Evolutionary conservation across 2,888 invertebrate species (phyloP).

Genomic region (Mesopsocus fuscifrons): DNA sequence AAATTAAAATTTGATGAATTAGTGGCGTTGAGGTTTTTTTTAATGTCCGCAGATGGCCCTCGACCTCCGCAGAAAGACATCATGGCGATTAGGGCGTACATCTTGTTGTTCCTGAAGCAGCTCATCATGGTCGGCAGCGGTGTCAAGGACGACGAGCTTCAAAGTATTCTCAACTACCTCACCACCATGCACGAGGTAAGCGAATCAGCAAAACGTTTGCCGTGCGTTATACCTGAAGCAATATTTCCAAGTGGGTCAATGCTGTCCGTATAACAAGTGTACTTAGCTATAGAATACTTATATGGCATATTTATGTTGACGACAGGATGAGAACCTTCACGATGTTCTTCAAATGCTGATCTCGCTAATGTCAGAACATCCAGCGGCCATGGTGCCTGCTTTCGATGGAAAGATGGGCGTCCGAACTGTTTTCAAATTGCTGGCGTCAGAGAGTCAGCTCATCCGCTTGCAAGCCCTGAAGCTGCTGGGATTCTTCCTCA

Average conservation of each 20-base stretch:
- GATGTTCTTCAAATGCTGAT: conserved; percentile 96
- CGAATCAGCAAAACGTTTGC: conserved; percentile 9
- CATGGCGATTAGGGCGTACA: conserved; percentile 82
- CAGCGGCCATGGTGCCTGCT: conserved; percentile 96
- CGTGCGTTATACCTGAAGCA: neutral
- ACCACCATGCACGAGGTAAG: conserved; percentile 91
- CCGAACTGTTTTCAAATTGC: conserved; percentile 87
- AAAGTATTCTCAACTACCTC: conserved; percentile 93
- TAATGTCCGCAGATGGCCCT: conserved; percentile 57
- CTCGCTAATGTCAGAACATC: conserved; percentile 94
- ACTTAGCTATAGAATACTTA: conserved; percentile 9
- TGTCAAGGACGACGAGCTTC: conserved; percentile 95
- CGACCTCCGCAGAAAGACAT: conserved; percentile 90
- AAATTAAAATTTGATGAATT: too few relatives aligned
- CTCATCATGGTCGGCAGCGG: conserved; percentile 93
- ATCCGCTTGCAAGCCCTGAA: conserved; percentile 92
- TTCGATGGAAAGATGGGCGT: conserved; percentile 96
- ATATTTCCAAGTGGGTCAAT: neutral
- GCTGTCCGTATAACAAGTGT: neutral
- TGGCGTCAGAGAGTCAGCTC: conserved; percentile 89
- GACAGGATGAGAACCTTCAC: conserved; percentile 91
- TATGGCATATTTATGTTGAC: conserved; percentile 1
- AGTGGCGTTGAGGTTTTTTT: too few relatives aligned
- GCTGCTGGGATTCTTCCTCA: conserved; percentile 91
- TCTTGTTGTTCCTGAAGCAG: conserved; percentile 87